Conservation (phyloP, 2,113 vertebrate genomes). For the Phasianus colchicus region DNA sequence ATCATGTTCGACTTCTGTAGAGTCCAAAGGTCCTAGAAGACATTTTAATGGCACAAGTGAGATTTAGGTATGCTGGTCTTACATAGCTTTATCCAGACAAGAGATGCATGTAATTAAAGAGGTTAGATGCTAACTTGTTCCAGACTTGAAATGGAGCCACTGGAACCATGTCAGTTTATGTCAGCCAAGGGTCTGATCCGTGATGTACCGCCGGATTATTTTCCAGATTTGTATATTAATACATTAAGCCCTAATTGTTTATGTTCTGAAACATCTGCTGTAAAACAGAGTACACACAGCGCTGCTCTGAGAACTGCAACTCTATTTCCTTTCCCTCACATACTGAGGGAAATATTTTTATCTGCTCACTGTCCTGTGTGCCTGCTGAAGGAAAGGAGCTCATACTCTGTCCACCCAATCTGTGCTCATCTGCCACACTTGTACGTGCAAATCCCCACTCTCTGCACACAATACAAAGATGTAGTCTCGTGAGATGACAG, state of each 20-base stretch:
- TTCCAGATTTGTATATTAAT: neutral
- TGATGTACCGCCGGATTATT: neutral
- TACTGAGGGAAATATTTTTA: neutral
- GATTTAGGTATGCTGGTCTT: neutral
- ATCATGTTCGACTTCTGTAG: neutral
- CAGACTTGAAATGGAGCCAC: slow-evolving; percentile 17
- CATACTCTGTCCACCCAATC: neutral
- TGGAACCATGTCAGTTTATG: neutral
- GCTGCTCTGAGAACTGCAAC: neutral
- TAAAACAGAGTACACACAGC: neutral
- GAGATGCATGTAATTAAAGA: neutral
- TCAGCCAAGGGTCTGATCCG: neutral
- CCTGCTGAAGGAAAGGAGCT: neutral
- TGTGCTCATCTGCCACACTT: neutral
- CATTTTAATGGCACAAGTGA: neutral
- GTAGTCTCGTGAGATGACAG: neutral
- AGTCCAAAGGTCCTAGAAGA: neutral
- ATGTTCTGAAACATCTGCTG: neutral
- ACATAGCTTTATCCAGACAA: neutral
- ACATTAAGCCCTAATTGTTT: slow-evolving; percentile 9
- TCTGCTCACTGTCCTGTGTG: neutral
- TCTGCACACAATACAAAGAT: rapidly evolving
- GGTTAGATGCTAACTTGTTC: neutral
- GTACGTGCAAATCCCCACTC: neutral
- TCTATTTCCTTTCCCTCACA: neutral